These are phyloP conservation scores for Drosophila ohnishii DNA, from an alignment of 1,140 invertebrate species.

Conservation along the genomic window DNA sequence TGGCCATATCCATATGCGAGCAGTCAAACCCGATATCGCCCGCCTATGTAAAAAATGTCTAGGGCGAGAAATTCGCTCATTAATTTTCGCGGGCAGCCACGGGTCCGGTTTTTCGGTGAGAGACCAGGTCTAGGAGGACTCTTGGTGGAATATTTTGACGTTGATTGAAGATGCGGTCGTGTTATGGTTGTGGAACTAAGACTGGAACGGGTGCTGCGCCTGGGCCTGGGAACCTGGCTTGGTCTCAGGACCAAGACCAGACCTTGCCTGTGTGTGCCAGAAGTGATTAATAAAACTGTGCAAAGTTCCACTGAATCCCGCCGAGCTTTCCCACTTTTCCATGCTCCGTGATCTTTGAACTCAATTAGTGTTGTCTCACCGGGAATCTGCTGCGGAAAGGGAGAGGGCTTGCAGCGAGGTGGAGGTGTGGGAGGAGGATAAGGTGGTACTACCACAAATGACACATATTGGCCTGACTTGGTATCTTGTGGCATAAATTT, in stretches of 20 bases:
- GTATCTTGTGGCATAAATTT: slow-evolving; percentile 60
- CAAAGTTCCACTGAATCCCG: slow-evolving; percentile 41
- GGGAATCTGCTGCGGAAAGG: slow-evolving; percentile 13
- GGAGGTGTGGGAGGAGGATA: background rate
- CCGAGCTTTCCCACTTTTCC: slow-evolving; percentile 57
- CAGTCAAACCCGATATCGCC: slow-evolving; percentile 47
- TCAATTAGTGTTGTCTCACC: slow-evolving; percentile 67
- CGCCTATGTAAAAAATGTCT: slow-evolving; percentile 57
- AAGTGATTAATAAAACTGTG: slow-evolving; percentile 59
- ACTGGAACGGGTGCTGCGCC: background rate
- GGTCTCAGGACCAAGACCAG: background rate
- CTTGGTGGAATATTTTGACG: slow-evolving; percentile 48
- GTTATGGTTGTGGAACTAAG: slow-evolving; percentile 49
- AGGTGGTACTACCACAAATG: slow-evolving; percentile 47
- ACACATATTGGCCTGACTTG: slow-evolving; percentile 62
- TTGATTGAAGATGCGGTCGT: slow-evolving; percentile 79
- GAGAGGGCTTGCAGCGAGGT: background rate
- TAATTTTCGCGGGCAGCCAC: slow-evolving; percentile 67
- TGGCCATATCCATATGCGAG: slow-evolving; percentile 36
- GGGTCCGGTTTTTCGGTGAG: slow-evolving; percentile 26
- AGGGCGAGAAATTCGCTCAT: slow-evolving; percentile 74
- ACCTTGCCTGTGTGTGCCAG: slow-evolving; percentile 5
- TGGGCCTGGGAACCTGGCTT: slow-evolving; percentile 54
- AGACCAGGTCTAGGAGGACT: slow-evolving; percentile 13
- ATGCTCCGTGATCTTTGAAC: slow-evolving; percentile 64